Evolutionary conservation across 2,113 vertebrate genomes (phyloP), one percentile per base, ranked within the genome.

Genomic region (Nothocercus julius): DNA sequence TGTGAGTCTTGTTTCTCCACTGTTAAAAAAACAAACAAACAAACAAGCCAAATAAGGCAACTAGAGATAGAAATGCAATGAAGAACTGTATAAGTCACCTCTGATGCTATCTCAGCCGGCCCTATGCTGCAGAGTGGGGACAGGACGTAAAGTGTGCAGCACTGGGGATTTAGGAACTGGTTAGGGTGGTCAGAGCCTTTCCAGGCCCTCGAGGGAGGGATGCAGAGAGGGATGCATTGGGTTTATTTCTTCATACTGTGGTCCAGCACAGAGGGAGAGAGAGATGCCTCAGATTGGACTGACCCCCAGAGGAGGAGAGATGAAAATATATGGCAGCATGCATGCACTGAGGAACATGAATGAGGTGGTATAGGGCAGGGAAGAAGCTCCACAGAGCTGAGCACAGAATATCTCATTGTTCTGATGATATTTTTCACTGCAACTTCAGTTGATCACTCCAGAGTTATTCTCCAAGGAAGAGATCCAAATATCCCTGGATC

Each of bases 391-490:
- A 0, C 11, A 49, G 32, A 49, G 9, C 80, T 63, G n/a, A 21
- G 47, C 74, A n/a, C 19, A 20, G 34, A 42, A 8, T 61, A 7
- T 51, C 62, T 92, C 58, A 77, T 28, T 63, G n/a, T n/a, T n/a
- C 42, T 75, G 7, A 73, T 92, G 24, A 6, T 76, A 85, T 80
- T 54, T 86, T 91, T 70, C 18, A 21, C 64, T 92, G 34, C 78
- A 90, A 28, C 24, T 68, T 8, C 93, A 99, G 99, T 99, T 95
- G 98, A 99, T 95, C 98, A 99, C 81, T 99, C 98, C 87, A 97
- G 99, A 89, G 99, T 99, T 82, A 82, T 97, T 77, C 97, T 99
- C 66, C 94, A 98, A 88, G 97, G 97, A 25, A 93, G 95, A 6
- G 98, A 99, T 93, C 98, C 98, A 25, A 94, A 97, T 30, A 85